phyloP scores from a whole-genome alignment of 1,140 invertebrate genomes.

The Melipona quadrifasciata region DNA sequence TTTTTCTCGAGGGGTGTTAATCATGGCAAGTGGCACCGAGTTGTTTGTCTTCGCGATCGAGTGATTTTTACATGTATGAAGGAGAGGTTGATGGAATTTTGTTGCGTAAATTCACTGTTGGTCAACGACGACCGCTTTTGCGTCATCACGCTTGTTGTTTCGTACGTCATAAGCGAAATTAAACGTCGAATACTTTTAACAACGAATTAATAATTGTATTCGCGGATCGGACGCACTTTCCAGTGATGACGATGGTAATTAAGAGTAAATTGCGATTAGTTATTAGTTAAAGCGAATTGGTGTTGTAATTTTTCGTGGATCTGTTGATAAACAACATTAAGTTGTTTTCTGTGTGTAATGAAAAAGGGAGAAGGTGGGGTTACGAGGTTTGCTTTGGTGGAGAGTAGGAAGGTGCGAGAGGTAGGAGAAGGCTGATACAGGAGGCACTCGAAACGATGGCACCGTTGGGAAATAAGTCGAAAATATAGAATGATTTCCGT shows the following conservation, averaged over 20 bases:
- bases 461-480: conserved; percentile 22
- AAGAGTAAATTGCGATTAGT: neutral
- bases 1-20: neutral
- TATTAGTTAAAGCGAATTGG: neutral
- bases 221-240: neutral
- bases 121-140: too few relatives aligned
- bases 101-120: too few relatives aligned
- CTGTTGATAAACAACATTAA: neutral
- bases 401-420: too few relatives aligned
- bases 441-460: neutral
- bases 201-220: neutral
- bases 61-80: too few relatives aligned
- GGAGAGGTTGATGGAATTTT: too few relatives aligned
- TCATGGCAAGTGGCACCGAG: too few relatives aligned
- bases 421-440: neutral
- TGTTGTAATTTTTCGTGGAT: neutral
- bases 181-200: too few relatives aligned
- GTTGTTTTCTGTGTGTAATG: too few relatives aligned
- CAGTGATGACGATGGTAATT: neutral
- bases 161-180: too few relatives aligned
- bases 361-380: too few relatives aligned
- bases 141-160: too few relatives aligned
- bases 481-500: neutral
- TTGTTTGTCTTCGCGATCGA: neutral
- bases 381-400: neutral